phyloP scores from a whole-genome alignment of 2,797 vertebrate genomes.

The Anguilla megastoma region DNA sequence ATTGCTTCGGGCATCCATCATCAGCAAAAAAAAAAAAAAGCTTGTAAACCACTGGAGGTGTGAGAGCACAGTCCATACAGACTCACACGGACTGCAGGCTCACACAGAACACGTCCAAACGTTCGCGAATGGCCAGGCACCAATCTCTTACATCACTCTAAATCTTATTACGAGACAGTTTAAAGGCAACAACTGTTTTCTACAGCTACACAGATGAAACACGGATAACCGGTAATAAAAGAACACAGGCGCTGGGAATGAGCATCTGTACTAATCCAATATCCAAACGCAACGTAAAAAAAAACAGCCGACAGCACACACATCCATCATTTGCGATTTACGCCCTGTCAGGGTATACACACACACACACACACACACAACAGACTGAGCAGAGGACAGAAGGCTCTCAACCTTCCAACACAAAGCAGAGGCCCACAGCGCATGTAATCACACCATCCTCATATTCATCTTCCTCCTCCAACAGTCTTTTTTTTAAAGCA shows the following conservation, averaged over 20 bases:
- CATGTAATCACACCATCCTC: neutral
- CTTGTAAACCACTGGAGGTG: neutral
- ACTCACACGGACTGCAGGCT: neutral
- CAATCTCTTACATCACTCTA: neutral
- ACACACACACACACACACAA: neutral
- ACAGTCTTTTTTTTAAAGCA: conserved; percentile 17
- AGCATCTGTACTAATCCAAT: no score
- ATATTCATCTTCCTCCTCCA: neutral
- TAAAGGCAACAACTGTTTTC: neutral
- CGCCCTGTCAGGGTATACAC: neutral
- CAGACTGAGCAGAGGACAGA: neutral
- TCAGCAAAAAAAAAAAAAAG: neutral
- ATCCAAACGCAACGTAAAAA: neutral
- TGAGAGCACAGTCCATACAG: neutral
- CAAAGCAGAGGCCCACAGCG: neutral
- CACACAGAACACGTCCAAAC: neutral
- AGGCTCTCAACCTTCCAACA: neutral
- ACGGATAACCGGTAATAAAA: no score
- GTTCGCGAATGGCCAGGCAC: neutral
- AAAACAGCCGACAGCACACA: neutral
- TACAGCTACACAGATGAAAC: neutral
- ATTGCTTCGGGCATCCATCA: neutral
- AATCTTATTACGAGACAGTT: neutral
- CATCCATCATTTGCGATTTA: neutral
- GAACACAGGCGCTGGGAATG: no score